A percentile compares a stretch with the other conserved stretches of the same genome.
Evolutionary conservation across 2,797 vertebrate species (phyloP).

Genomic region (Hydrolagus colliei): DNA sequence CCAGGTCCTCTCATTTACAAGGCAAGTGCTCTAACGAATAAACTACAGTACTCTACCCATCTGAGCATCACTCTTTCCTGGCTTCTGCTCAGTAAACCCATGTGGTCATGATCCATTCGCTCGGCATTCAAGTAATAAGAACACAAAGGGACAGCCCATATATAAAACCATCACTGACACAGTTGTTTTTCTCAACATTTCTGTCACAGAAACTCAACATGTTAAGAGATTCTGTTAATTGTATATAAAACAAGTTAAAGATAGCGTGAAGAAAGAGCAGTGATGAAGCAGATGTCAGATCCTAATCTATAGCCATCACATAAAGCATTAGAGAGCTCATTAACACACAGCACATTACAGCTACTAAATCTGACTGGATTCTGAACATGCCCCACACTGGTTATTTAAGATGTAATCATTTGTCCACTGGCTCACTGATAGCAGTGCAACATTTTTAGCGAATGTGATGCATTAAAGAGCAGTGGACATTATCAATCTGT

Average conservation of each 20-base stretch:
- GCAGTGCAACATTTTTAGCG: not conserved
- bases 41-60: no score
- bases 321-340: conserved; percentile 11
- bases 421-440: conserved; percentile 19
- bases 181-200: not conserved
- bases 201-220: not conserved
- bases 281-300: conserved; percentile 22
- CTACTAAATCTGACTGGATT: conserved; percentile 18
- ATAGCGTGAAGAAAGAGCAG: not conserved
- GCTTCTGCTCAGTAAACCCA: no score
- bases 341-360: conserved; percentile 20
- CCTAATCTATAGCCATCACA: not conserved
- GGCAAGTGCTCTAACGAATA: no score
- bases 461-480: not conserved
- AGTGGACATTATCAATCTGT: not conserved
- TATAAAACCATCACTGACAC: no score
- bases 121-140: no score
- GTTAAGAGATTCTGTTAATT: conserved; percentile 3
- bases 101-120: no score
- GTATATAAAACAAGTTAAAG: conserved; percentile 10
- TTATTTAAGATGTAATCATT: conserved; percentile 19
- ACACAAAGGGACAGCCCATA: no score
- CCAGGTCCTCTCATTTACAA: no score
- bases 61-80: no score
- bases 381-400: conserved; percentile 6